These are phyloP conservation scores for Trinectes maculatus DNA, from an alignment of 2,113 vertebrate genomes.

Conservation along the genomic window DNA sequence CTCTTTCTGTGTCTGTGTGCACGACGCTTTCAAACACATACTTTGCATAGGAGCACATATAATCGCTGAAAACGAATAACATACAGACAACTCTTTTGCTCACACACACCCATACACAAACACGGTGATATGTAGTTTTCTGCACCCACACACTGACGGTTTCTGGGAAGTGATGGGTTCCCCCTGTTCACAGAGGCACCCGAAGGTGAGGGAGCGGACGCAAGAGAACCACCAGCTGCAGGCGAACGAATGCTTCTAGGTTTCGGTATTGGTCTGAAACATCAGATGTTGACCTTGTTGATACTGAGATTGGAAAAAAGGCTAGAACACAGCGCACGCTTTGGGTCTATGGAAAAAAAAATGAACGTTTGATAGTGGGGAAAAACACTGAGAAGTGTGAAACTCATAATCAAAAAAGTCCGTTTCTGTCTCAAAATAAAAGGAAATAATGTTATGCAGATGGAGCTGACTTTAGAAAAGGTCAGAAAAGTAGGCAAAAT, in stretches of 20 bases:
- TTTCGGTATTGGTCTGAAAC: conserved; percentile 75
- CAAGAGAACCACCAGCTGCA: conserved; percentile 30
- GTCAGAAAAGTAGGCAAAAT: neutral
- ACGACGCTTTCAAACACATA: neutral
- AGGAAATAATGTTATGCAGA: conserved; percentile 9
- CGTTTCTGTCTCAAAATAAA: conserved; percentile 20
- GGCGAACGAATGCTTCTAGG: conserved; percentile 45
- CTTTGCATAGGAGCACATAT: neutral
- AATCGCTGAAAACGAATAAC: conserved; percentile 1
- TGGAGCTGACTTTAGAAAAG: neutral
- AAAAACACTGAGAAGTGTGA: conserved; percentile 51
- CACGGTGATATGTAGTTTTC: conserved; percentile 3
- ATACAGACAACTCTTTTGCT: conserved; percentile 15
- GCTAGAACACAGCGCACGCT: conserved; percentile 26
- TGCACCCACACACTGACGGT: conserved; percentile 60
- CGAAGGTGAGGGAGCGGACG: conserved; percentile 48
- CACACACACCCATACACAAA: conserved; percentile 13
- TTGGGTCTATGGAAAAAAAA: conserved; percentile 60
- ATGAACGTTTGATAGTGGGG: conserved; percentile 60
- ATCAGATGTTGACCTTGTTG: conserved; percentile 55
- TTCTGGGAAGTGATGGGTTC: conserved; percentile 70
- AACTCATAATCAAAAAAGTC: conserved; percentile 48
- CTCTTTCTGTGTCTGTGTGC: no score
- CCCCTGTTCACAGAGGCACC: conserved; percentile 60
- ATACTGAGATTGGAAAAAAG: conserved; percentile 66